phyloP scores from a whole-genome alignment of 2,113 vertebrate species.

The Anhinga anhinga region DNA sequence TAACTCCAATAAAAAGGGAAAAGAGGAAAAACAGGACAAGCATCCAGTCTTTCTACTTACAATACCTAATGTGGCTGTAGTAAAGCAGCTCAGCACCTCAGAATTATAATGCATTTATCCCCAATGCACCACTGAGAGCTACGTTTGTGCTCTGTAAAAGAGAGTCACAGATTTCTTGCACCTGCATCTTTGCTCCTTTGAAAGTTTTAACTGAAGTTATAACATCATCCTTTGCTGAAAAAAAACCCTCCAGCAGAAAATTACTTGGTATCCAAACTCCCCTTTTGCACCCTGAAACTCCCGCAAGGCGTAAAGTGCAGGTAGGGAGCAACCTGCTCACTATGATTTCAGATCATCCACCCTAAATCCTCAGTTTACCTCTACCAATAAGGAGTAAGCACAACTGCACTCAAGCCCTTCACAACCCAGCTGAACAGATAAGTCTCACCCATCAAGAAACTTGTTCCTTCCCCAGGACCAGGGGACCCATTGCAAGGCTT shows the following conservation, averaged over 20 bases:
- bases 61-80: rapidly evolving
- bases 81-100: not conserved
- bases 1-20: not conserved
- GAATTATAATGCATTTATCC: not conserved
- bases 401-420: not conserved
- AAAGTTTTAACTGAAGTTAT: not conserved
- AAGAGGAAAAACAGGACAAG: not conserved
- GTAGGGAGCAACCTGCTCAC: not conserved
- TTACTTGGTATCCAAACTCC: not conserved
- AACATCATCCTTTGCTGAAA: not conserved
- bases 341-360: not conserved
- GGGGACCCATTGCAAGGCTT: not conserved
- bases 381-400: not conserved
- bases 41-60: not conserved
- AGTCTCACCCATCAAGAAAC: not conserved
- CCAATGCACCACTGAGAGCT: not conserved
- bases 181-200: not conserved
- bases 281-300: not conserved
- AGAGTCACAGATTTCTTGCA: not conserved
- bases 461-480: not conserved
- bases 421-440: not conserved
- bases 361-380: not conserved
- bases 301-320: not conserved
- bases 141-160: not conserved
- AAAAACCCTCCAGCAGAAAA: not conserved